Percentiles rank a stretch among this genome's conserved stretches.
phyloP scores from a whole-genome alignment of 2,888 invertebrate species.

The Ennomos erosarius region DNA sequence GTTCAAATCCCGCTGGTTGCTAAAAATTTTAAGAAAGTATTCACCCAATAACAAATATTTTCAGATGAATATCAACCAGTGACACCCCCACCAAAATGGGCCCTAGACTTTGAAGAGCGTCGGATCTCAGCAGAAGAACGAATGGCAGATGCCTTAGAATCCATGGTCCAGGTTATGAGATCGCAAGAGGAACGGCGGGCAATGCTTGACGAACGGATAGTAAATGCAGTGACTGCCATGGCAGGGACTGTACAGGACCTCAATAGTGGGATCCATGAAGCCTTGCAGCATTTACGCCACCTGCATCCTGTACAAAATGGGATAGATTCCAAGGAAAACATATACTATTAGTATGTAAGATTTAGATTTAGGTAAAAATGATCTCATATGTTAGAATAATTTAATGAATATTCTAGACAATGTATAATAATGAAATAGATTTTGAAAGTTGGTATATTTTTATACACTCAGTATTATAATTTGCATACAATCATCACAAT shows the following conservation, averaged over 20 bases:
- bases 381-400: conserved; percentile 11
- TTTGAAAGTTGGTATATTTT: conserved; percentile 4
- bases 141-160: conserved; percentile 68
- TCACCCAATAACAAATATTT: conserved; percentile 30
- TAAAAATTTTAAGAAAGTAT: too few species aligned
- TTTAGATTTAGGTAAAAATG: conserved; percentile 19
- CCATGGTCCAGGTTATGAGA: conserved; percentile 64
- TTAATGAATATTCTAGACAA: not conserved
- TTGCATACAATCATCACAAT: conserved; percentile 8
- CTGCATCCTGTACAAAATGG: conserved; percentile 54
- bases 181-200: conserved; percentile 64
- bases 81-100: conserved; percentile 75
- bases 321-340: conserved; percentile 57
- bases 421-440: conserved; percentile 1
- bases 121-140: conserved; percentile 71
- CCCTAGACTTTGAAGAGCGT: conserved; percentile 69
- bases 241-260: conserved; percentile 70
- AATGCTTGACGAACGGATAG: conserved; percentile 62
- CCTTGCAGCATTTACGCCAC: conserved; percentile 59
- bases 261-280: conserved; percentile 65
- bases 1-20: too few species aligned
- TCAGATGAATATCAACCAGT: conserved; percentile 53
- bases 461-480: conserved; percentile 2
- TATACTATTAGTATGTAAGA: conserved; percentile 44
- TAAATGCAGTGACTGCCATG: conserved; percentile 62